Conservation (phyloP, 2,888 invertebrate genomes). For the Drosophila buzzatii region DNA sequence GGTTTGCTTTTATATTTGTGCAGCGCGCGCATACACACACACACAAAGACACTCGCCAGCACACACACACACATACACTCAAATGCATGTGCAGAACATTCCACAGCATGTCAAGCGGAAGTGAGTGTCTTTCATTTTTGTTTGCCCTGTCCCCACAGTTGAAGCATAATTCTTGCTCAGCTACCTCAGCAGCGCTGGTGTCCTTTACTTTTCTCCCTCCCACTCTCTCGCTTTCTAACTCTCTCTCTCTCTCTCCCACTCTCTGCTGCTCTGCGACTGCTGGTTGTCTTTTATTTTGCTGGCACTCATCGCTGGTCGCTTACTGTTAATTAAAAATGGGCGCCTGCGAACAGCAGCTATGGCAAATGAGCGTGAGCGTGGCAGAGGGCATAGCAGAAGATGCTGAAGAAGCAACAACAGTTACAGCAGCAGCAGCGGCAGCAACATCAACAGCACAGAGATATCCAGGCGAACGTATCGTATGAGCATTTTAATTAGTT, state of each 20-base stretch:
- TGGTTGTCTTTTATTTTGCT: slow-evolving; percentile 64
- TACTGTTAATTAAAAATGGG: slow-evolving; percentile 80
- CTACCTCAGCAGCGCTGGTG: slow-evolving; percentile 33
- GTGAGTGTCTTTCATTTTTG: slow-evolving; percentile 81
- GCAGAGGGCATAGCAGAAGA: background rate
- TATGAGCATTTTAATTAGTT: slow-evolving; percentile 81
- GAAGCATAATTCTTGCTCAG: slow-evolving; percentile 26
- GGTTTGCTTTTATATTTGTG: slow-evolving; percentile 75
- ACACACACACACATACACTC: slow-evolving; percentile 28
- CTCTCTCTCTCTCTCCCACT: background rate
- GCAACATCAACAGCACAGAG: slow-evolving; percentile 14
- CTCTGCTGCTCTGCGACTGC: background rate
- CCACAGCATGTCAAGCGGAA: slow-evolving; percentile 79
- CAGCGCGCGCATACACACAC: slow-evolving; percentile 36
- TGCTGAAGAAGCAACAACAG: slow-evolving; percentile 14
- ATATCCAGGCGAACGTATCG: slow-evolving; percentile 60
- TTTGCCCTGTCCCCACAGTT: slow-evolving; percentile 59
- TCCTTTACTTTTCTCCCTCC: background rate
- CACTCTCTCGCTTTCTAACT: background rate
- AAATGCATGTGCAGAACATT: slow-evolving; percentile 75
- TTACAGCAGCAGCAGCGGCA: slow-evolving; percentile 4
- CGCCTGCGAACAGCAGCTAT: slow-evolving; percentile 56
- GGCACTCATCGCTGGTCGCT: slow-evolving; percentile 67
- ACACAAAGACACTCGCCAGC: background rate
- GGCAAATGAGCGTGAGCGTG: slow-evolving; percentile 25